Base-by-base conservation (phyloP, 2,888 invertebrate species). In the Thymelicus lineola region DNA sequence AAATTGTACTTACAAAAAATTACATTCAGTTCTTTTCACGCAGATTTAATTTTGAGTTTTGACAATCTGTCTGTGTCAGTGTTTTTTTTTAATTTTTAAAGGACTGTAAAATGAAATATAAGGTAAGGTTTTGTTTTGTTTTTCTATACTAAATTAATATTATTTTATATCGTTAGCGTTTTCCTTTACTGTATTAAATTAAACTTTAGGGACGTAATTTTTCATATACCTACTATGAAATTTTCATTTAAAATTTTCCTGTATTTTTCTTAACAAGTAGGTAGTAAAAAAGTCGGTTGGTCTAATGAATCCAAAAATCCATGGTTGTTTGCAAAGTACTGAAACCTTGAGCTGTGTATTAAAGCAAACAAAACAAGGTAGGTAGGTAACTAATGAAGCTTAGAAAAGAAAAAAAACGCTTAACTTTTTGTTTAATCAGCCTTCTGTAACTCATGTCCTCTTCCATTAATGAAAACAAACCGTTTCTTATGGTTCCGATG, bases 81-180 rank as follows among this genome's bases (percentile, higher is more conserved):
- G 70, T 69, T 81, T 76, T 72, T 17, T 66, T 61, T 70, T 65
- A 75, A 71, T 74, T 77, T 73, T 75, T 71, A 67, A 67, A 68
- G 70, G 73, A 71, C 72, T 71, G 72, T 74, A 85, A 71, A 77
- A 91, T 91, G 91, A 91, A 90, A 77, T 91, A 91, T 77, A 90
- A 90, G 90, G 91, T 91, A 81, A 82, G 86, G 76, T 75, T 71
- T 58, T 75, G 12, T 42, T 42, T 42, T 42, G 9, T 42, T 42
- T 67, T 65, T 73, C n/a, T 66, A 45, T 70, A 70, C 70, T 38
- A 17, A 6, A 38, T 42, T 38, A 28, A 28, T 28, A 28, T 28
- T 28, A 28, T 28, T 28, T 5, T 5, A 3, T 28, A 3, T 28
- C 28, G 28, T 28, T 28, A 28, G 5, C 28, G 28, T 28, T 2